Conservation (phyloP, 2,113 vertebrate species). For the Nansenia antarctica region DNA sequence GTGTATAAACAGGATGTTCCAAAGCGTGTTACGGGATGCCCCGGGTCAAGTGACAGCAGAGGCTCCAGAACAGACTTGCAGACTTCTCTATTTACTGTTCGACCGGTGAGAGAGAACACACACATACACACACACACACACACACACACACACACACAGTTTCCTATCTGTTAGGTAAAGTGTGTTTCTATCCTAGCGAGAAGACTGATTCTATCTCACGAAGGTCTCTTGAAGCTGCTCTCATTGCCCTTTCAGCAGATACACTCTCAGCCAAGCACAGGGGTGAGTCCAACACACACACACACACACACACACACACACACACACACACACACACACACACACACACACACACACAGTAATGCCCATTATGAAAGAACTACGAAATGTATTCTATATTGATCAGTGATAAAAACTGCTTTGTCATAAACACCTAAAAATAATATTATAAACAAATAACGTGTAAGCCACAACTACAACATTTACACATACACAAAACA, state of each 20-base stretch:
- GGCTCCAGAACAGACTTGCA: slow-evolving; percentile 57
- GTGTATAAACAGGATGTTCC: slow-evolving; percentile 68
- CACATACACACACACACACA: neutral
- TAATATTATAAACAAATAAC: no score
- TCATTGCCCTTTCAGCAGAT: slow-evolving; percentile 76
- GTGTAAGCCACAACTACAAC: no score
- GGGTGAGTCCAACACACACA: slow-evolving; percentile 53
- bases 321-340: slow-evolving; percentile 5
- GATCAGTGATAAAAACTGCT: no score
- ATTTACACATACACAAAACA: no score
- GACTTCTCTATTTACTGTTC: slow-evolving; percentile 69
- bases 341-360: slow-evolving; percentile 3
- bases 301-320: slow-evolving; percentile 5
- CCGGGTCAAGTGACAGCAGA: slow-evolving; percentile 51
- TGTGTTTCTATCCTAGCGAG: slow-evolving; percentile 49
- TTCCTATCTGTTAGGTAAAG: neutral
- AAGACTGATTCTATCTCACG: slow-evolving; percentile 64
- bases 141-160: neutral
- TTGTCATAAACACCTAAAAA: no score
- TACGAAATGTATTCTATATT: no score
- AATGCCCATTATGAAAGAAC: neutral
- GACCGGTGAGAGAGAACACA: slow-evolving; percentile 80
- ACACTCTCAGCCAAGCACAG: slow-evolving; percentile 74
- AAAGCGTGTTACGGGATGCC: slow-evolving; percentile 45
- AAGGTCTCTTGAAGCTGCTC: slow-evolving; percentile 58